phyloP scores from a whole-genome alignment of 2,113 vertebrate genomes.

The Zingel zingel region DNA sequence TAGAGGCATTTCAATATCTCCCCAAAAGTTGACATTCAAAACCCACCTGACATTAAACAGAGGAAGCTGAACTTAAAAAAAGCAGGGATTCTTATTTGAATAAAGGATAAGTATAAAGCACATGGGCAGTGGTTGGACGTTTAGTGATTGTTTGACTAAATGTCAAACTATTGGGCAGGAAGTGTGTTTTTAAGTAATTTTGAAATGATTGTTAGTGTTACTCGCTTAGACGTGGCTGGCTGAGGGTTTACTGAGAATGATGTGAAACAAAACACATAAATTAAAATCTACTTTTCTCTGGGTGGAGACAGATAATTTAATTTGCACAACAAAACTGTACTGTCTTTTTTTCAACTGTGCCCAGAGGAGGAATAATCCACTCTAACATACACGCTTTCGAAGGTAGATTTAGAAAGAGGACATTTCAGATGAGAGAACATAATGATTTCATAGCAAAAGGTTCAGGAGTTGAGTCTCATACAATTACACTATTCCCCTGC shows the following conservation, averaged over 20 bases:
- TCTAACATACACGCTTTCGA: conserved; percentile 13
- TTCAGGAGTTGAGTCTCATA: not conserved
- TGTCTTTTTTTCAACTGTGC: not conserved
- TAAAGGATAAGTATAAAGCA: conserved; percentile 2
- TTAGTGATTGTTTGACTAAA: conserved; percentile 34
- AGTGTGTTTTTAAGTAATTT: not conserved
- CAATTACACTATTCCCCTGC: not conserved
- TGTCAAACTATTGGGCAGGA: conserved; percentile 12
- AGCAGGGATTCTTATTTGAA: conserved; percentile 6
- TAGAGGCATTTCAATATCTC: conserved; percentile 15
- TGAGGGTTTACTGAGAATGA: conserved; percentile 7
- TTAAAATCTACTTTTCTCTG: conserved; percentile 9
- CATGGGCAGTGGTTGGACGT: not conserved
- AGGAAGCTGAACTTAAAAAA: conserved; percentile 9
- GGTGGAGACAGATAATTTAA: not conserved
- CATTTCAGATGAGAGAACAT: not conserved
- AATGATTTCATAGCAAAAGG: not conserved
- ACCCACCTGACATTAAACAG: conserved; percentile 51
- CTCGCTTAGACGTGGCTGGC: not conserved
- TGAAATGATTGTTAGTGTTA: not conserved
- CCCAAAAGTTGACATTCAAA: conserved; percentile 45
- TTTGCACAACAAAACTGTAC: conserved; percentile 11
- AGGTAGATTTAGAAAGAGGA: conserved; percentile 32
- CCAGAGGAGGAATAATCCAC: conserved; percentile 25
- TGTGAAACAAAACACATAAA: conserved; percentile 1